These are phyloP conservation scores for Hirudinaria manillensis DNA, from an alignment of 2,888 invertebrate species.

Conservation along the genomic window DNA sequence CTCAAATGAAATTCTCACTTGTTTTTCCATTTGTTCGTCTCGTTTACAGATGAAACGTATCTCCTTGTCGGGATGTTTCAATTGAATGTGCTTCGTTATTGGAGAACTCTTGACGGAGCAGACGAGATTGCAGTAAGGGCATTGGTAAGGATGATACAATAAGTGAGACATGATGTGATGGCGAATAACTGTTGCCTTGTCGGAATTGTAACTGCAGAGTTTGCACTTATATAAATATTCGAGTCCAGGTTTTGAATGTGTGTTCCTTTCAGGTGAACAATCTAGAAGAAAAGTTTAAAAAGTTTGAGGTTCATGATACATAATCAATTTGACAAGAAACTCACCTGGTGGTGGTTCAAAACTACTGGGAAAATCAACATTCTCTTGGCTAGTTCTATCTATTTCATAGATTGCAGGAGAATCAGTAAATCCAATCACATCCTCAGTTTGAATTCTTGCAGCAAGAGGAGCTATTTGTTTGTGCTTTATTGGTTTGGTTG, in stretches of 20 bases:
- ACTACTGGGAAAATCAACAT: not conserved
- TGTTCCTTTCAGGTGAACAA: not conserved
- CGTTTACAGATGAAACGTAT: conserved; percentile 21
- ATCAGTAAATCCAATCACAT: not conserved
- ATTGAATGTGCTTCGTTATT: conserved; percentile 34
- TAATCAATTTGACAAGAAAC: not conserved
- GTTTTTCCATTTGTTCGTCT: conserved; percentile 31
- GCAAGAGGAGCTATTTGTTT: not conserved
- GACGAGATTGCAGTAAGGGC: conserved; percentile 32
- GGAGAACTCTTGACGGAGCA: conserved; percentile 32
- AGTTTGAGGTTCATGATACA: not conserved
- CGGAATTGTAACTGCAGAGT: conserved; percentile 31
- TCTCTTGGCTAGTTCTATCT: not conserved
- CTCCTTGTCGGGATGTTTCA: conserved; percentile 31
- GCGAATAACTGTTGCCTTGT: conserved; percentile 32
- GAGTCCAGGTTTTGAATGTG: not conserved
- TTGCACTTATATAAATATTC: conserved; percentile 31
- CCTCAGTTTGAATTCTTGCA: not conserved
- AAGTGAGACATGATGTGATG: conserved; percentile 38
- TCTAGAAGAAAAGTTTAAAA: not conserved
- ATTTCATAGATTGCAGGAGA: not conserved
- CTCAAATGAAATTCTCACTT: conserved; percentile 31
- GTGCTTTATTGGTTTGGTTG: conserved; percentile 23
- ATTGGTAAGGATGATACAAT: conserved; percentile 35
- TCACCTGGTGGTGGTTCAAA: not conserved